Evolutionary conservation across 2,888 invertebrate genomes (phyloP), one percentile per base, ranked within the genome.

Genomic region (Macrosiphum euphorbiae): DNA sequence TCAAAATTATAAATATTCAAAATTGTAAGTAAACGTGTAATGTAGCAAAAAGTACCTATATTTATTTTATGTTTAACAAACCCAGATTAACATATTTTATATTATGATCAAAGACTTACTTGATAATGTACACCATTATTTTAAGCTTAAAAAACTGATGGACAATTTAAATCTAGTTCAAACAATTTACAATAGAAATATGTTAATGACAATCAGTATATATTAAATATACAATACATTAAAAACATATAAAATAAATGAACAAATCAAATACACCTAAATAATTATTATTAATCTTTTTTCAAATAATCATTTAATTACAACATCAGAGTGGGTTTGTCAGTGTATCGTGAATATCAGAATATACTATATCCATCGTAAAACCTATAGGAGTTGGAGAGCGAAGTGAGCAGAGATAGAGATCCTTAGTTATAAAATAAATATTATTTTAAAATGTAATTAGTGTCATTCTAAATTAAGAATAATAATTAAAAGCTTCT

Each of bases 401-500:
- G 13, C 20, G 8, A 20, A 35, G 20, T 20, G 7, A 41, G 2
- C 35, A 20, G 20, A 78, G 35, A 20, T 78, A 78, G n/a, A 67
- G 20, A 7, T 35, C 20, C 35, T 10, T 35, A 78, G 78, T 35
- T 78, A 41, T 35, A 35, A 35, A 41, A 78, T 78, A 8, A 78
- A 78, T 78, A 78, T 78, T 78, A 41, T 78, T 78, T 78, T 78
- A 20, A 78, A 35, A 55, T 55, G n/a, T 55, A 35, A 58, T 88
- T 88, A 88, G 52, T 52, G 35, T 58, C 58, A 58, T 88, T 44
- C 58, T 41, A 58, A 88, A 58, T 88, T 58, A 88, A 88, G 41
- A 47, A 47, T 13, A 58, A 58, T 58, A 58, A 88, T 88, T 58
- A 41, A 26, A 58, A 58, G 55, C 58, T 55, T 88, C 58, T 52